Evolutionary conservation across 2,797 vertebrate species (phyloP).

Genomic region (Propithecus perrieri): DNA sequence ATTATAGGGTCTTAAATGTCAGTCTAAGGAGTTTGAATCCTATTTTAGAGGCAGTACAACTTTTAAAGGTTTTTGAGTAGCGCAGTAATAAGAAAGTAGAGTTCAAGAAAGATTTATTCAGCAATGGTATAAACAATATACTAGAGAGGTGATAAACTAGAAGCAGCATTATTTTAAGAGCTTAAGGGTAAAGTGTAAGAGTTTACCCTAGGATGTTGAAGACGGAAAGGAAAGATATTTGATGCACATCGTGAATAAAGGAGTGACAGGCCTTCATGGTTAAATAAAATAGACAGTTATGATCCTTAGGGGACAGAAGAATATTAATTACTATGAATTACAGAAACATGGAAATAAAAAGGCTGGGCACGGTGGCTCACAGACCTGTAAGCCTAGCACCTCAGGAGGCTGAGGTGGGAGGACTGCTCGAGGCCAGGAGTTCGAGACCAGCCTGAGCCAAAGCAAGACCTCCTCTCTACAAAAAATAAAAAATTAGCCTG

Average conservation of each 20-base stretch:
- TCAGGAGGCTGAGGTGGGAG: no score
- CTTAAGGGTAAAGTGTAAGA: neutral
- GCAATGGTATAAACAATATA: neutral
- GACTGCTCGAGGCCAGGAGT: no score
- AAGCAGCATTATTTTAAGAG: neutral
- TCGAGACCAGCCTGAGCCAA: no score
- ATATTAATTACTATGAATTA: neutral
- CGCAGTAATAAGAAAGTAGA: neutral
- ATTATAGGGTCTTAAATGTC: neutral
- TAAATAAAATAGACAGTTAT: conserved; percentile 8
- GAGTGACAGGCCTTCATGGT: neutral
- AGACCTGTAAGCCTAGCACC: no score
- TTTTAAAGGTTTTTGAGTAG: conserved; percentile 15
- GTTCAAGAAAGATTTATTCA: neutral
- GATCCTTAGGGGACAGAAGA: neutral
- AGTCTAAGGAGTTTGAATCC: neutral
- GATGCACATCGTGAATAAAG: neutral
- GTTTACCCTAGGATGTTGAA: neutral
- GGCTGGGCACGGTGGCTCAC: neutral
- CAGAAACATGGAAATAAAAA: neutral
- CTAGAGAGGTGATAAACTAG: neutral
- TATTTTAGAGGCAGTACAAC: neutral
- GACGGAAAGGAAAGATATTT: neutral
- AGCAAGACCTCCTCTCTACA: no score
- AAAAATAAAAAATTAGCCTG: no score